phyloP scores from a whole-genome alignment of 2,113 vertebrate species.

The Crypturellus undulatus region DNA sequence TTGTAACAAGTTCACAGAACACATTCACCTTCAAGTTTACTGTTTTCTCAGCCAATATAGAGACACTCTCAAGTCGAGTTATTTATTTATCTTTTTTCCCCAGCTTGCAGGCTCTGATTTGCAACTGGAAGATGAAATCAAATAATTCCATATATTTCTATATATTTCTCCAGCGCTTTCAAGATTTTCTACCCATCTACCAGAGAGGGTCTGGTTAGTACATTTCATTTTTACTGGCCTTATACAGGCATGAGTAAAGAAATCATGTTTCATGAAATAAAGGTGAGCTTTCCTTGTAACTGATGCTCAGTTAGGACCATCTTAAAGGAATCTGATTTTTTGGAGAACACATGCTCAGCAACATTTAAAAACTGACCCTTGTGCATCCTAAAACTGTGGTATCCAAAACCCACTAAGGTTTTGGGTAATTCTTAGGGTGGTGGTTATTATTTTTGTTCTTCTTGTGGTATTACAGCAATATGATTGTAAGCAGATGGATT shows the following conservation, averaged over 20 bases:
- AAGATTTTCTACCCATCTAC: background rate
- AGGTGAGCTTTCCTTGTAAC: background rate
- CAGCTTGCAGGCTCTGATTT: background rate
- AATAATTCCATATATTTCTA: background rate
- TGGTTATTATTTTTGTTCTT: background rate
- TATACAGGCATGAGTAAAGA: background rate
- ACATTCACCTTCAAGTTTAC: background rate
- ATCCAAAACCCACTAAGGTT: background rate
- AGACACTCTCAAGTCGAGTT: background rate
- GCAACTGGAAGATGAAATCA: background rate
- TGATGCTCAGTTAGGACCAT: background rate
- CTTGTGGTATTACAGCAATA: background rate
- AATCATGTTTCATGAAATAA: background rate
- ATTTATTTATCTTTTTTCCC: background rate
- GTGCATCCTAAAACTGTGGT: background rate
- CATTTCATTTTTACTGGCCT: background rate
- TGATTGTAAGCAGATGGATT: background rate
- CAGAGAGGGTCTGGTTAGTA: background rate
- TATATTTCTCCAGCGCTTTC: background rate
- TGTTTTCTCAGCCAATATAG: background rate
- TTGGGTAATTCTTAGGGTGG: background rate
- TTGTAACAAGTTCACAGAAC: background rate
- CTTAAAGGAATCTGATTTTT: background rate
- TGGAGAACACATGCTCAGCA: background rate
- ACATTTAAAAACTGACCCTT: background rate